Conservation (phyloP, 2,888 invertebrate species). For the Eristalis tenax region DNA sequence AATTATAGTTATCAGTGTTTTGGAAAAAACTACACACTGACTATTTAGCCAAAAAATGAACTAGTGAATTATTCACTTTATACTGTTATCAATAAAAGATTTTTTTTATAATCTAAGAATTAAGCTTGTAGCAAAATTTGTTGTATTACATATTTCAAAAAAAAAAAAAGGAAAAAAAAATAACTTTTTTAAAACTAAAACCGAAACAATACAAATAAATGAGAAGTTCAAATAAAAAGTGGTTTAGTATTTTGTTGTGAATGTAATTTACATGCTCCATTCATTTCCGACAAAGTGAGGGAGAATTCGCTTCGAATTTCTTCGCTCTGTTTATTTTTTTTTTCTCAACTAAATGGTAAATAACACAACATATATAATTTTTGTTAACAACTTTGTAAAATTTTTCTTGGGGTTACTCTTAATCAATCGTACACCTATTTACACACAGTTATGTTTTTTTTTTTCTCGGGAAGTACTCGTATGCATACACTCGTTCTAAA, state of each 20-base stretch:
- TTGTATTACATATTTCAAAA: constrained; percentile 15
- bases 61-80: background rate
- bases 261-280: constrained; percentile 34
- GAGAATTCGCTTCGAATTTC: background rate
- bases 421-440: constrained; percentile 17
- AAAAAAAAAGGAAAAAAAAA: background rate
- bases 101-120: constrained; percentile 1
- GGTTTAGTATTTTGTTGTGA: constrained; percentile 61
- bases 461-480: constrained; percentile 3
- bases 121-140: constrained; percentile 19
- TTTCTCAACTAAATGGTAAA: constrained; percentile 63
- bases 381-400: constrained; percentile 69
- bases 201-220: constrained; percentile 47
- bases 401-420: constrained; percentile 63
- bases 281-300: constrained; percentile 12
- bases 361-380: constrained; percentile 53
- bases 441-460: background rate
- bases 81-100: background rate
- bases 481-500: constrained; percentile 5
- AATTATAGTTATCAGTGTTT: constrained; percentile 21
- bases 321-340: background rate
- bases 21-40: background rate
- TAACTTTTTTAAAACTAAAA: background rate
- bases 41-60: background rate
- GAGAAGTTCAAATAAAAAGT: constrained; percentile 46